Evolutionary conservation across 2,113 vertebrate genomes (phyloP).

Genomic region (Strix uralensis): DNA sequence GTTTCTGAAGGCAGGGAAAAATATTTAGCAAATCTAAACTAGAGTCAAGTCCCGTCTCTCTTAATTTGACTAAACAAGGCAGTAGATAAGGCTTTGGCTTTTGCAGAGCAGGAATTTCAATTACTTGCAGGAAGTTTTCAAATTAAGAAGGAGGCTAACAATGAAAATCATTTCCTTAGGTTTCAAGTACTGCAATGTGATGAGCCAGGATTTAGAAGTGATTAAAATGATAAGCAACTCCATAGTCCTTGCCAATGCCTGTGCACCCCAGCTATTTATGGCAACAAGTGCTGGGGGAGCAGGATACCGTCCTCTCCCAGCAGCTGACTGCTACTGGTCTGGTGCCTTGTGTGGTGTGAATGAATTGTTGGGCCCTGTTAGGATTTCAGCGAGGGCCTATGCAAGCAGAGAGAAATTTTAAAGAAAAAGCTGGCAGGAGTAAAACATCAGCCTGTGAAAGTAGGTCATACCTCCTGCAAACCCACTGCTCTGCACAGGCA

Average conservation of each 20-base stretch:
- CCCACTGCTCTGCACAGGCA: rapidly evolving
- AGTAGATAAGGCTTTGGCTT: slow-evolving; percentile 8
- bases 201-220: slow-evolving; percentile 8
- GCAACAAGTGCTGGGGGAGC: not conserved
- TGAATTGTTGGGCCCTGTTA: not conserved
- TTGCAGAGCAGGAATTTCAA: slow-evolving; percentile 53
- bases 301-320: not conserved
- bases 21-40: slow-evolving; percentile 50
- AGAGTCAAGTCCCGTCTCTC: slow-evolving; percentile 28
- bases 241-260: not conserved
- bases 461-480: not conserved
- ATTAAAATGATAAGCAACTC: slow-evolving; percentile 14
- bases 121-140: slow-evolving; percentile 58
- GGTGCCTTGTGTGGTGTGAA: not conserved
- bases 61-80: slow-evolving; percentile 30
- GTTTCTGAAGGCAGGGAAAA: slow-evolving; percentile 51
- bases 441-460: not conserved
- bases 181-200: slow-evolving; percentile 1
- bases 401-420: not conserved
- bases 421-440: not conserved
- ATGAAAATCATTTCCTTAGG: slow-evolving; percentile 52
- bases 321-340: not conserved
- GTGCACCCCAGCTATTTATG: not conserved
- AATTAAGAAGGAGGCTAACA: slow-evolving; percentile 46
- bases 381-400: not conserved